These are phyloP conservation scores for Albula goreensis DNA, from an alignment of 2,113 vertebrate species.

Conservation along the genomic window DNA sequence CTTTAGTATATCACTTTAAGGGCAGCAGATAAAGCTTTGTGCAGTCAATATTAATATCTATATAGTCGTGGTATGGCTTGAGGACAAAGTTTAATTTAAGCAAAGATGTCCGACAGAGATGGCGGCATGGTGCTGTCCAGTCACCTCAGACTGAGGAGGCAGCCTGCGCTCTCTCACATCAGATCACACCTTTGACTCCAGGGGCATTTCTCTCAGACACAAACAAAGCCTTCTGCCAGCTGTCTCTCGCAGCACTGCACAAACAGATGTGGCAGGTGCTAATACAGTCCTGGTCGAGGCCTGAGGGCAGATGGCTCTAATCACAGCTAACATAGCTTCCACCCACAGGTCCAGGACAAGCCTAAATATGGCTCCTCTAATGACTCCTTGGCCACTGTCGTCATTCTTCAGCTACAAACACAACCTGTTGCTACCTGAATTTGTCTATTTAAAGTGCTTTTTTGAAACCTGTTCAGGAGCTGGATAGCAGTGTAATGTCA, in stretches of 20 bases:
- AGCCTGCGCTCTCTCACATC: background rate
- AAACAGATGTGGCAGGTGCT: conserved; percentile 10
- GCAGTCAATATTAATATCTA: background rate
- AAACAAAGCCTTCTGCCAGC: conserved; percentile 8
- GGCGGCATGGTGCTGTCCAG: conserved; percentile 3
- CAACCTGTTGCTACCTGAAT: conserved; percentile 1
- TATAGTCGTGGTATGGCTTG: background rate
- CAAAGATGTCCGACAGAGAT: background rate
- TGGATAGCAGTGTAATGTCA: background rate
- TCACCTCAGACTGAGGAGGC: background rate
- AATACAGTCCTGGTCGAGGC: conserved; percentile 16
- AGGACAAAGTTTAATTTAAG: conserved; percentile 6
- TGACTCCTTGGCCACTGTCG: background rate
- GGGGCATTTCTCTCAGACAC: background rate
- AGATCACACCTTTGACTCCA: background rate
- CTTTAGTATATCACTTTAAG: too few species aligned
- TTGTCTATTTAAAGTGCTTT: background rate
- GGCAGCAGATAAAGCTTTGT: background rate
- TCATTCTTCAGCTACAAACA: background rate
- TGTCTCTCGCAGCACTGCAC: background rate
- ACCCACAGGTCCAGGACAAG: background rate
- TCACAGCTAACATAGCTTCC: conserved; percentile 19
- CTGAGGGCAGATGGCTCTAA: conserved; percentile 20
- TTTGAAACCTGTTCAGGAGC: background rate
- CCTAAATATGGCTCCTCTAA: conserved; percentile 1